Base-by-base conservation (phyloP, 2,113 vertebrate species). In the Rhinopomastus cyanomelas region DNA sequence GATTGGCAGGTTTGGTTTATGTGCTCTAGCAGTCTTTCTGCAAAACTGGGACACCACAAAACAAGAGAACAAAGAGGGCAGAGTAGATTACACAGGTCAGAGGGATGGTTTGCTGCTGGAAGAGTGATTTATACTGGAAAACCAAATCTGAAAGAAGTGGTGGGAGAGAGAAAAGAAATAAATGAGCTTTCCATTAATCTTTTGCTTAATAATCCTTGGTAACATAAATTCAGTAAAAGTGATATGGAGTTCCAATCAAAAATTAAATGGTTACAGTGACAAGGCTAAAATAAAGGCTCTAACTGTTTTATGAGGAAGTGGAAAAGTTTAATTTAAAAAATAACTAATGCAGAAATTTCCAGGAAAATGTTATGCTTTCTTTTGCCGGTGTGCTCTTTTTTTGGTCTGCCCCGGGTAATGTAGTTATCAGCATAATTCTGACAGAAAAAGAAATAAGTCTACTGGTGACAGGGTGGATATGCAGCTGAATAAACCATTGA, bases 401-500 rank as follows among this genome's bases (percentile, higher is more conserved):
- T 89, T 52, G 30, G 20, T 85, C 39, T 55, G 32, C 32, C 84
- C 20, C 39, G 88, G 61, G 4, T 81, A 60, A 64, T 62, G 19
- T 7, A 74, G 64, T 39, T 62, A 87, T 29, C 20, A 52, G 29
- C 64, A 69, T 48, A 87, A 89, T 86, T 90, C 64, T 79, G 21
- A 21, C 61, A 91, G 42, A 19, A 79, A 85, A 81, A 73, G 37
- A 93, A 93, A 88, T 6, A 86, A 78, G 76, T 79, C 89, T 73
- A 76, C 75, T 93, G 73, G 92, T 76, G 79, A 90, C 32, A 82
- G 29, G 39, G 46, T 65, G 46, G 29, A 85, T 73, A 46, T 8
- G 37, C 90, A 93, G 93, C 90, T 94, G 95, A 96, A 95, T 90
- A 97, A 96, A 94, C 82, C 88, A 53, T 2, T 29, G 81, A 55